A percentile compares a stretch with the other conserved stretches of the same genome.
These are phyloP conservation scores for Oligia latruncula DNA, from an alignment of 2,888 invertebrate species.

Conservation along the genomic window DNA sequence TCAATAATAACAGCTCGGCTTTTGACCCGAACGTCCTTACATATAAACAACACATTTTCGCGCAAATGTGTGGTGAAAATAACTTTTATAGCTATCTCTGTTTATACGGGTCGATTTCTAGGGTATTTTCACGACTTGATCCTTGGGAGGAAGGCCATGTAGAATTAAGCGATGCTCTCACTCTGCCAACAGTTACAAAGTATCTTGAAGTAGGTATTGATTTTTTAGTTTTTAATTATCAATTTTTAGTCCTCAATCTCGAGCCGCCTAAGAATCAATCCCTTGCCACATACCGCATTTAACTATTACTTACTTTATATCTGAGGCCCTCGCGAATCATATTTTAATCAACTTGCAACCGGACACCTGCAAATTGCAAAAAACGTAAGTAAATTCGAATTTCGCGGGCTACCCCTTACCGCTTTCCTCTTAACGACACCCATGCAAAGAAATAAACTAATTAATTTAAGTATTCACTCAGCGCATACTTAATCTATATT, in stretches of 20 bases:
- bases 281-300: neutral
- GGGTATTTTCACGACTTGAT: conserved; percentile 30
- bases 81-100: conserved; percentile 68
- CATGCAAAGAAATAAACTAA: neutral
- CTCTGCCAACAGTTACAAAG: neutral
- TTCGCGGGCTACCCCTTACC: too few relatives aligned
- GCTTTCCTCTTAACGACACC: too few relatives aligned
- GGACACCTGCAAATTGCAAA: neutral
- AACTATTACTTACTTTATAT: neutral
- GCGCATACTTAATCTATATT: neutral
- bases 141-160: neutral
- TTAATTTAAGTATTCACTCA: neutral
- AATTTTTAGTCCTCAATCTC: neutral
- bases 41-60: conserved; percentile 67
- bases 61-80: conserved; percentile 67
- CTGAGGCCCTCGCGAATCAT: too few relatives aligned
- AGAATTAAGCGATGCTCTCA: neutral
- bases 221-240: neutral
- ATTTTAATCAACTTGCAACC: too few relatives aligned
- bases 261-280: neutral
- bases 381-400: too few relatives aligned
- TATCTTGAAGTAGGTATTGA: neutral
- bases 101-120: conserved; percentile 51
- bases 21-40: conserved; percentile 69
- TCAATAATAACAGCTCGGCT: conserved; percentile 61